phyloP scores from a whole-genome alignment of 1,140 invertebrate genomes.

The Ostrea denselamellosa region DNA sequence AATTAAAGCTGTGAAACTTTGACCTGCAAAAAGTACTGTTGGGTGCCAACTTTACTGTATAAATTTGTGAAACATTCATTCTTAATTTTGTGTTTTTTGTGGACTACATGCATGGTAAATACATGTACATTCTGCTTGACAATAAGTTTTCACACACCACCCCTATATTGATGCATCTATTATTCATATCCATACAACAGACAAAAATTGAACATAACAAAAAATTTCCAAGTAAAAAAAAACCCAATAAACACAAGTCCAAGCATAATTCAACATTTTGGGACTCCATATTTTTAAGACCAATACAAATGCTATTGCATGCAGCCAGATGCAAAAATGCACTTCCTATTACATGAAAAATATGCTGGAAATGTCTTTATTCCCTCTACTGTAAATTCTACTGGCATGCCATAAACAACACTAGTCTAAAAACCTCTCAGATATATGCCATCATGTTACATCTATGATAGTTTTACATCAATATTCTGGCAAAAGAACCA shows the following conservation, averaged over 20 bases:
- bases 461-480: slow-evolving; percentile 36
- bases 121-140: too few relatives aligned
- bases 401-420: slow-evolving; percentile 31
- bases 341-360: neutral
- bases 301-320: neutral
- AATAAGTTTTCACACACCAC: too few relatives aligned
- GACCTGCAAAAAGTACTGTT: too few relatives aligned
- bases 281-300: neutral
- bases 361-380: slow-evolving; percentile 26
- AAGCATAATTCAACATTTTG: neutral
- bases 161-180: too few relatives aligned
- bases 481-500: slow-evolving; percentile 30
- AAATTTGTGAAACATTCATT: too few relatives aligned
- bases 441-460: slow-evolving; percentile 31
- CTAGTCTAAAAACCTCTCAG: slow-evolving; percentile 17
- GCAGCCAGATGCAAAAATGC: neutral
- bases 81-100: too few relatives aligned
- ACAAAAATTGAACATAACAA: neutral
- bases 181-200: neutral
- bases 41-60: too few relatives aligned
- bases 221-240: neutral
- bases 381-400: slow-evolving; percentile 20
- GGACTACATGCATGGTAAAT: too few relatives aligned
- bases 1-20: too few relatives aligned
- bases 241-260: too few relatives aligned